Evolutionary conservation across 2,888 invertebrate genomes (phyloP), one percentile per base, ranked within the genome.

Genomic region (Drosophila anomelani): DNA sequence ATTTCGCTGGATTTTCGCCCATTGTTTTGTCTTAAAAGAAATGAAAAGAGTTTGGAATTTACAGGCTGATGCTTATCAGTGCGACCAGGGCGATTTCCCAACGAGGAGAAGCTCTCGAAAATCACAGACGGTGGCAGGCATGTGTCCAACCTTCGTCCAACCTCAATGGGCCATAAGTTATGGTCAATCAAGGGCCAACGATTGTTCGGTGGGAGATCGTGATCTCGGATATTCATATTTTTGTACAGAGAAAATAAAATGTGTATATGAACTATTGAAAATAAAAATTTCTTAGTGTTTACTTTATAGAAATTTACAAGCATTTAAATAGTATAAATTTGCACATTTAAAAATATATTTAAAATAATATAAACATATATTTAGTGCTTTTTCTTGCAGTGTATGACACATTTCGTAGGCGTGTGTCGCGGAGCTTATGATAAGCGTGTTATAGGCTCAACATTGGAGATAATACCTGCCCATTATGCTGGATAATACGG

Each of bases 81-180:
- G 6, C 15, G 39, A 34, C 60, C 39, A 47, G 17, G 38, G 8
- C 1, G 49, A 20, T 64, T 64, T 43, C 64, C 51, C 63, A 66
- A 62, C 57, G 8, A 8, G 51, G 51, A 51, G 34, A 34, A 51
- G 51, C 17, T 34, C 20, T 34, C 5, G 9, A 32, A 54, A 39
- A 47, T 38, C 47, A 20, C 13, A 36, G 8, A 38, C 49, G 23
- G 44, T 46, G 54, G 57, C 51, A 32, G 43, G 38, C 32, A 41
- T 49, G 53, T 71, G 60, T 56, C 43, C 57, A 79, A 61, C 75
- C 69, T 75, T 79, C 77, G 36, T 34, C 51, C 29, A 10, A 17
- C 15, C 64, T 57, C 62, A 61, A 78, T 64, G 76, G 79, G 60
- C 38, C 62, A 69, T 73, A 72, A 47, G 20, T 64, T 64, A 59